Evolutionary conservation across 2,797 vertebrate species (phyloP), one percentile per base, ranked within the genome.

Genomic region (Amniataba percoides): DNA sequence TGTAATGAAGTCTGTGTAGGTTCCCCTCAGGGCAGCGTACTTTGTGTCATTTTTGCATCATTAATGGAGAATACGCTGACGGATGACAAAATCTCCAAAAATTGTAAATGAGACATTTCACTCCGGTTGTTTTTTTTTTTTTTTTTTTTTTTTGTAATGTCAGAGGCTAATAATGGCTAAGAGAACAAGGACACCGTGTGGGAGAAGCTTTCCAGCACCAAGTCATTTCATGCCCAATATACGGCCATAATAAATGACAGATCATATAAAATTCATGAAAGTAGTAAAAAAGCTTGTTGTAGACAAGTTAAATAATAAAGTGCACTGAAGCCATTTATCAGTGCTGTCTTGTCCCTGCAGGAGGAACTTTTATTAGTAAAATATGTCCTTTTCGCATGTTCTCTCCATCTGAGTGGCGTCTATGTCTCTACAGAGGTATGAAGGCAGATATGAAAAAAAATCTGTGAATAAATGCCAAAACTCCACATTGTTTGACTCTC

Each of bases 21-120:
- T 87, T 84, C 72, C 85, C 84, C 80, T 53, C 16, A 45, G 89
- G 93, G 89, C 80, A 83, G 63, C 31, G 68, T 78, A 82, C 81
- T 88, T 87, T 84, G 82, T 92, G 88, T 91, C 89, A 93, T 91
- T 93, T 31, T 90, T 88, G 80, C 75, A 83, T 89, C 85, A 89
- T 88, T 93, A 92, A 93, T 89, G 67, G 68, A 82, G 76, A 87
- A 88, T 88, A 82, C 51, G 72, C 75, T 72, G 77, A 86, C 88
- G 78, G 85, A 89, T 78, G 85, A 86, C 79, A 73, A 80, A 84
- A 86, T 77, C 57, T 73, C 23, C 40, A 49, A 89, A 27, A 86
- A 82, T 52, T 92, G 86, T 79, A 93, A 92, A 92, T 85, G 74
- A 91, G 75, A 87, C 83, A 83, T 91, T 87, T 89, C 68, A 79